Percentiles rank a stretch among this genome's conserved stretches.
Evolutionary conservation across 2,797 vertebrate genomes (phyloP).

Genomic region (Ctenosaura bakeri): DNA sequence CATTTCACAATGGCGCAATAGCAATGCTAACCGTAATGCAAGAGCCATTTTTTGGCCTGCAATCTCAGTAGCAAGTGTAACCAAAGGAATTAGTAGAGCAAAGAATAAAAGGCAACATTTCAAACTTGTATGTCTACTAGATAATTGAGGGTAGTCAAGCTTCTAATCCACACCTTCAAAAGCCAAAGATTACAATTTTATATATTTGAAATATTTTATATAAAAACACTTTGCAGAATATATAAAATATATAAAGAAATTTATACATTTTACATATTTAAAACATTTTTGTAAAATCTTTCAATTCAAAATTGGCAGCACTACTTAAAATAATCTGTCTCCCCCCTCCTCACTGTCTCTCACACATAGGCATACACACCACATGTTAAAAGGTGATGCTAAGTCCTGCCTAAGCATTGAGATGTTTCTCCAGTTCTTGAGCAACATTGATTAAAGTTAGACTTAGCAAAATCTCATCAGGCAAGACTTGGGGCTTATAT

Average conservation of each 20-base stretch:
- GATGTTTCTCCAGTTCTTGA: background rate
- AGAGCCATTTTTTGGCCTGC: too few species aligned
- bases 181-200: too few species aligned
- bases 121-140: too few species aligned
- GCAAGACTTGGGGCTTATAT: background rate
- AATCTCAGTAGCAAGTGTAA: too few species aligned
- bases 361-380: background rate
- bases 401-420: background rate
- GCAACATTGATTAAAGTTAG: background rate
- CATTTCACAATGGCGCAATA: too few species aligned
- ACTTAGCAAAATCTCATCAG: background rate
- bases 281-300: background rate
- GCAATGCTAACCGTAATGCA: too few species aligned
- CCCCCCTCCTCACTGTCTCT: background rate
- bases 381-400: background rate
- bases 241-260: background rate
- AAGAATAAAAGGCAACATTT: too few species aligned
- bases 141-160: too few species aligned
- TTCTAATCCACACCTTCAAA: too few species aligned
- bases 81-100: too few species aligned
- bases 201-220: too few species aligned
- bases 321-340: background rate
- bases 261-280: background rate
- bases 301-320: background rate
- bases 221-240: too few species aligned